Base-by-base conservation (phyloP, 1,140 invertebrate genomes). In the Paraescarpia echinospica region DNA sequence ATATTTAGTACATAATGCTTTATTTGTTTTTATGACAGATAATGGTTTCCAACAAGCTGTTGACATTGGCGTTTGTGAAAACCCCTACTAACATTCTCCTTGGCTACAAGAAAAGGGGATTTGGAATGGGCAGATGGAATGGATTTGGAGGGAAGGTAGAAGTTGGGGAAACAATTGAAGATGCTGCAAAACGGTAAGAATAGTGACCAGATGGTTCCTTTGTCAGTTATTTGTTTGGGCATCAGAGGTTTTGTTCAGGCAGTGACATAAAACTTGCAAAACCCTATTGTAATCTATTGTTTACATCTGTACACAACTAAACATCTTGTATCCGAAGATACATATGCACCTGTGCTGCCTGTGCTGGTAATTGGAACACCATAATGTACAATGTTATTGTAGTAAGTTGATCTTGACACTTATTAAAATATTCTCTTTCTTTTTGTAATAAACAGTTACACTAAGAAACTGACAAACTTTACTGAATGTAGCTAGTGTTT, bases 121-220 rank as follows among this genome's bases (percentile, higher is more conserved):
- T 98, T 94, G 97, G 97, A 18, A 92, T 95, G 90, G 97, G 97
- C 91, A 97, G 97, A 94, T 98, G 97, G 97, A 98, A 98, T 96
- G 98, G 97, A 92, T 98, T 98, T 96, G 98, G 98, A n/a, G 98
- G 98, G 14, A 98, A 98, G 96, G 96, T 98, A 9, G 97, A 98
- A 94, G 93, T 95, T 18, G 97, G 97, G 89, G 98, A 98, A 96
- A 96, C 96, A 6, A 97, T 98, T 51, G 48, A 96, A 31, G 96
- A 97, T 92, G 97, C 96, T 89, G 97, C 97, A 8, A 95, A 96
- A 35, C 96, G 97, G 95, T 97, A 14, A 51, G 89, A 41, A 41
- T 41, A 41, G 4, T 41, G 41, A 41, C 12, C 41, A 41, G 41
- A 12, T 6, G 4, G 12, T 41, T 33, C 92, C 31, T 89, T 89